Conservation (phyloP, 2,888 invertebrate genomes). For the Eupithecia pulchellata region DNA sequence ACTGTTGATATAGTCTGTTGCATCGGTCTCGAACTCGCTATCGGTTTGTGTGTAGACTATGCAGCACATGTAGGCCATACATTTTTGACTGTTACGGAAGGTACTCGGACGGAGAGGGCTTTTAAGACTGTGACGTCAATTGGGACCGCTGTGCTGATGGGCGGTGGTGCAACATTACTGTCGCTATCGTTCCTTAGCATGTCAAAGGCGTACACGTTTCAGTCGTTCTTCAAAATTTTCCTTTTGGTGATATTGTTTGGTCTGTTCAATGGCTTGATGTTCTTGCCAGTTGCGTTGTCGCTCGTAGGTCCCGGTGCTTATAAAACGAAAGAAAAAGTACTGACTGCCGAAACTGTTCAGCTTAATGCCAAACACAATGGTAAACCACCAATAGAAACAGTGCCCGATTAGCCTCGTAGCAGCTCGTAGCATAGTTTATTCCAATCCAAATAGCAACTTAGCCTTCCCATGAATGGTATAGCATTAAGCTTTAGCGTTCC, state of each 20-base stretch:
- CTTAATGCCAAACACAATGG: conserved; percentile 65
- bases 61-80: conserved; percentile 93
- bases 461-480: too few relatives aligned
- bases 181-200: conserved; percentile 89
- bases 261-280: conserved; percentile 90
- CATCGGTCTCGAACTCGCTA: conserved; percentile 91
- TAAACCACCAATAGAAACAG: conserved; percentile 42
- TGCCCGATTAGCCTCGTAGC: background rate
- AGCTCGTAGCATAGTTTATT: background rate
- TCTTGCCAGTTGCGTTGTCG: conserved; percentile 91
- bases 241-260: conserved; percentile 91
- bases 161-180: conserved; percentile 91
- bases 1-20: conserved; percentile 93
- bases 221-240: conserved; percentile 91
- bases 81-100: conserved; percentile 87
- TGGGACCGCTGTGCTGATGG: conserved; percentile 91
- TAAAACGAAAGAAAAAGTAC: conserved; percentile 52
- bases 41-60: conserved; percentile 93
- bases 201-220: conserved; percentile 91
- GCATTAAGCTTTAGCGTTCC: too few relatives aligned
- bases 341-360: conserved; percentile 63
- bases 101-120: conserved; percentile 84
- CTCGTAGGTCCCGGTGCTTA: conserved; percentile 88
- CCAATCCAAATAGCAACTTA: too few relatives aligned
- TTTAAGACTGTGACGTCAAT: conserved; percentile 89